Base-by-base conservation (phyloP, 2,113 vertebrate genomes). In the Gymnorhina tibicen region DNA sequence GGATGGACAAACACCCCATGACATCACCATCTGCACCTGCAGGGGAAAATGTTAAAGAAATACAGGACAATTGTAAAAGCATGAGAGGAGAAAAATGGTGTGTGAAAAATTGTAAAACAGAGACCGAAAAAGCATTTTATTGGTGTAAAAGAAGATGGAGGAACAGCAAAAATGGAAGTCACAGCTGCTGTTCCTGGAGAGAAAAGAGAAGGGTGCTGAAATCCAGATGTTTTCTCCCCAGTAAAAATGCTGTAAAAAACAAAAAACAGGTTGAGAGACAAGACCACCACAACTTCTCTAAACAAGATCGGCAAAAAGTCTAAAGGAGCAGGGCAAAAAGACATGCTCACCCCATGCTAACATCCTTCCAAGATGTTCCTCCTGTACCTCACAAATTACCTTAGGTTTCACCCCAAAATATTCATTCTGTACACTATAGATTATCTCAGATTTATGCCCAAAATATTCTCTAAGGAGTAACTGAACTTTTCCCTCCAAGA, bases 101-200 rank as follows among this genome's bases (percentile, higher is more conserved):
- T 8, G 10, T 3, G 21, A 35, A 26, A 47, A 72, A 41, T 0
- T 6, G n/a, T 4, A n/a, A 47, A 21, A 13, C 6, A 41, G 5
- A 55, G 4, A 12, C 6, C 0, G 7, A 64, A 64, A 80, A 58
- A 56, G 2, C 6, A 27, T 35, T 80, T 88, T 49, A 56, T 35
- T 56, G 21, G 9, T 4, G 7, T 18, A 73, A 49, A 42, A 49
- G 3, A 41, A 28, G 47, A 55, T 3, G 5, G 7, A 39, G 10
- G 12, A 46, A n/a, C 3, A 41, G 27, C 18, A 53, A 53, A 55
- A 37, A 6, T 0, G 1, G 17, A 62, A n/a, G 5, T 8, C n/a
- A 17, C 7, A 41, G 28, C 22, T 24, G n/a, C 18, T 13, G 55
- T 3, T 4, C 15, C 15, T 52, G 11, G 5, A 13, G 10, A 33